A percentile compares a stretch with the other conserved stretches of the same genome.
Conservation (phyloP, 1,140 invertebrate species). For the Propsilocerus akamusi region DNA sequence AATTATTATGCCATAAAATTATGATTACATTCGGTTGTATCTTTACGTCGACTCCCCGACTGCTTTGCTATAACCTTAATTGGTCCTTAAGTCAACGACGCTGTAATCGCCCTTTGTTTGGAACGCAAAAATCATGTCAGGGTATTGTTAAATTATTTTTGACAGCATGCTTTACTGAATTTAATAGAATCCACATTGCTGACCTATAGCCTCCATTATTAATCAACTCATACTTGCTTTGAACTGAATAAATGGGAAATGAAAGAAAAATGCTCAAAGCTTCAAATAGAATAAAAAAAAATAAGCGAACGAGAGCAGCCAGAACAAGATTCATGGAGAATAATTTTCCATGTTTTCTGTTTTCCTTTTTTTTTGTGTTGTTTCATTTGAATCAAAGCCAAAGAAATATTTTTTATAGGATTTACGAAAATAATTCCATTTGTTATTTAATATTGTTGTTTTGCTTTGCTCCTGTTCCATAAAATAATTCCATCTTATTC, state of each 20-base stretch:
- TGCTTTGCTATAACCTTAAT: conserved; percentile 1
- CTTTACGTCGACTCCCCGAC: too few relatives aligned
- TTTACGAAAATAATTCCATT: too few relatives aligned
- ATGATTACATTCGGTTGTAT: neutral
- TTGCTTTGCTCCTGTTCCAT: too few relatives aligned
- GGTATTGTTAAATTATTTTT: neutral
- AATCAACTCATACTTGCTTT: neutral
- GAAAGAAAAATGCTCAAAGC: neutral
- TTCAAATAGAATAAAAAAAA: neutral
- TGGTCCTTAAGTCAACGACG: neutral
- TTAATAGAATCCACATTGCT: neutral
- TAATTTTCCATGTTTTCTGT: neutral
- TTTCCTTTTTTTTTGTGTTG: neutral
- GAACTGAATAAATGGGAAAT: too few relatives aligned
- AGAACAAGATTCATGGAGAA: neutral
- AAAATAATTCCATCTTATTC: neutral
- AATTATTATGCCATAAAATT: conserved; percentile 2
- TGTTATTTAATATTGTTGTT: too few relatives aligned
- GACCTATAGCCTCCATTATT: neutral
- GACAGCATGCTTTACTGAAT: neutral
- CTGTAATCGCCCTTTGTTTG: too few relatives aligned
- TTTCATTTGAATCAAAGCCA: neutral
- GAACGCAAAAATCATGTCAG: neutral
- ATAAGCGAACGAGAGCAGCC: neutral
- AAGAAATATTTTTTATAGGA: too few relatives aligned